A percentile compares a stretch with the other conserved stretches of the same genome.
Conservation (phyloP, 2,113 vertebrate species). For the Pygoscelis adeliae region DNA sequence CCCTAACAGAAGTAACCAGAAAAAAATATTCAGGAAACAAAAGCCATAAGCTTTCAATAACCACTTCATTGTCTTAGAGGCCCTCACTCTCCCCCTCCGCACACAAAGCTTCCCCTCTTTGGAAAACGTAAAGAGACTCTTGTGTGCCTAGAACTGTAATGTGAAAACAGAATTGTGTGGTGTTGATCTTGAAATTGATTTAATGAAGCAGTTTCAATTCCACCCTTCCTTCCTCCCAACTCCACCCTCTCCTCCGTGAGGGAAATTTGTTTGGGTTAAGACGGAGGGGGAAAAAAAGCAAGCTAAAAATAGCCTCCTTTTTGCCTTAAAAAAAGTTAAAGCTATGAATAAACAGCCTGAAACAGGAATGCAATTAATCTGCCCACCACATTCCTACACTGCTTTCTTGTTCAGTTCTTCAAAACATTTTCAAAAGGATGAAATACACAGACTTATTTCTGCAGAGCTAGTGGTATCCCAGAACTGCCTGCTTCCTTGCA, state of each 20-base stretch:
- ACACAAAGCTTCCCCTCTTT: neutral
- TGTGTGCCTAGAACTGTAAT: neutral
- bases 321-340: slow-evolving; percentile 9
- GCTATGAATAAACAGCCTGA: slow-evolving; percentile 23
- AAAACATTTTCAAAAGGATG: slow-evolving; percentile 2
- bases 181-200: neutral
- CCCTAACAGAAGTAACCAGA: neutral
- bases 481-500: neutral
- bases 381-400: slow-evolving; percentile 13
- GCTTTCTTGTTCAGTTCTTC: neutral
- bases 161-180: neutral
- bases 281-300: rapidly evolving
- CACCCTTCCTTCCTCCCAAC: slow-evolving; percentile 37
- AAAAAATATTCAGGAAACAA: neutral
- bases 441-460: neutral
- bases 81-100: neutral
- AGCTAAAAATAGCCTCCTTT: slow-evolving; percentile 26
- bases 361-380: slow-evolving; percentile 39
- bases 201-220: neutral
- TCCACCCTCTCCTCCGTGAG: slow-evolving; percentile 7
- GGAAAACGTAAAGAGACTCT: neutral
- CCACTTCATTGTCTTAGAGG: neutral
- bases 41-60: neutral
- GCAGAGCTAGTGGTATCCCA: neutral
- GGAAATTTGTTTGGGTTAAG: slow-evolving; percentile 10